These are phyloP conservation scores for Pygmarrhopalites habei DNA, from an alignment of 1,140 invertebrate genomes.

Conservation along the genomic window DNA sequence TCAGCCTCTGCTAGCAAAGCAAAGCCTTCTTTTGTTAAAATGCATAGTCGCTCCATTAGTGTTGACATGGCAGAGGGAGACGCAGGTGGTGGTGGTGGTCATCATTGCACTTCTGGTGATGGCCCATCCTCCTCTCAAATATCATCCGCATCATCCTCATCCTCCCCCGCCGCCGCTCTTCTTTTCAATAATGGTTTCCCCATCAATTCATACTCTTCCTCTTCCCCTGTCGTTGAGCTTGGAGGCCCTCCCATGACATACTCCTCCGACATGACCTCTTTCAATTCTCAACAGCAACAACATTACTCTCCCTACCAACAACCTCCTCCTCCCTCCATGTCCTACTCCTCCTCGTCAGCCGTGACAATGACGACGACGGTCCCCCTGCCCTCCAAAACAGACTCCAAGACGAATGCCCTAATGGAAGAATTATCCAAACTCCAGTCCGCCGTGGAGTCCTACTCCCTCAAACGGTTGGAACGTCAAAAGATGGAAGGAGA, in stretches of 20 bases:
- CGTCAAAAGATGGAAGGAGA: conserved; percentile 22
- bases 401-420: conserved; percentile 30
- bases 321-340: not conserved
- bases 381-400: not conserved
- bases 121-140: not conserved
- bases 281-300: not conserved
- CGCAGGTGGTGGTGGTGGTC: not conserved
- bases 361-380: too few relatives aligned
- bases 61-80: conserved; percentile 10
- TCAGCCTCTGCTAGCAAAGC: conserved; percentile 30
- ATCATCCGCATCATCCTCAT: not conserved
- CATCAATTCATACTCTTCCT: not conserved
- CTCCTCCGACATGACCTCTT: not conserved
- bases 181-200: conserved; percentile 9
- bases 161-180: not conserved
- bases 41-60: conserved; percentile 30
- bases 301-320: not conserved
- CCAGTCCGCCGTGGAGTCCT: conserved; percentile 30
- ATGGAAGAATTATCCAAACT: conserved; percentile 38
- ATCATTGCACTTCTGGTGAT: not conserved
- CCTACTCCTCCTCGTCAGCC: not conserved
- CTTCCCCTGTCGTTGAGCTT: not conserved
- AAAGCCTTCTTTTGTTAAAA: conserved; percentile 29
- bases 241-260: not conserved
- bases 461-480: conserved; percentile 24